Percentiles rank a stretch among this genome's conserved stretches.
phyloP scores from a whole-genome alignment of 2,113 vertebrate genomes.

The Nannobrachium achirus region DNA sequence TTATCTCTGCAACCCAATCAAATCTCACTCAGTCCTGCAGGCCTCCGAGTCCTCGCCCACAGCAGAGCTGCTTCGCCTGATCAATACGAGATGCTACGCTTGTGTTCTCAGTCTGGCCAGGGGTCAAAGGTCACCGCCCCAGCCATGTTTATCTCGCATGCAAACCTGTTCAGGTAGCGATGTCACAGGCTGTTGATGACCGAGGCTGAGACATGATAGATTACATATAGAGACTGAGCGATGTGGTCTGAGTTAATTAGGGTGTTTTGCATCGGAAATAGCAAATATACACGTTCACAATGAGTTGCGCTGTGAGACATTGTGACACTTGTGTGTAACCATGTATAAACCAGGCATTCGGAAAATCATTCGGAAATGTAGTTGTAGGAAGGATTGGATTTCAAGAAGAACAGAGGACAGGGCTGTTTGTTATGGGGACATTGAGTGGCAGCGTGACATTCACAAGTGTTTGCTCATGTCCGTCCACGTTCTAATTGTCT shows the following conservation, averaged over 20 bases:
- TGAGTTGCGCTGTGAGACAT: too few species aligned
- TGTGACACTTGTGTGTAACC: too few species aligned
- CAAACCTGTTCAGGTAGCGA: conserved; percentile 21
- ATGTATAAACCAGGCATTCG: too few species aligned
- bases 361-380: background rate
- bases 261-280: background rate
- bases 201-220: background rate
- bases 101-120: conserved; percentile 47
- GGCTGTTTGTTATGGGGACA: background rate
- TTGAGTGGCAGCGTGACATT: conserved; percentile 45
- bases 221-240: too few species aligned
- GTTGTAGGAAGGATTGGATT: background rate
- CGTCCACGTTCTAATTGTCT: conserved; percentile 59
- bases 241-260: too few species aligned
- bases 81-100: conserved; percentile 63
- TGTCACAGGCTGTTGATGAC: conserved; percentile 34
- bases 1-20: conserved; percentile 62
- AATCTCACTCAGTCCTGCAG: conserved; percentile 27
- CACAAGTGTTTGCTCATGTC: conserved; percentile 38
- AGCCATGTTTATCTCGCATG: conserved; percentile 42
- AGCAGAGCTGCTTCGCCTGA: conserved; percentile 40
- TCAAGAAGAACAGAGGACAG: background rate
- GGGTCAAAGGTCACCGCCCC: conserved; percentile 56
- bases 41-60: conserved; percentile 18
- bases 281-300: too few species aligned